phyloP scores from a whole-genome alignment of 1,140 invertebrate species.

The Drosophila lini region DNA sequence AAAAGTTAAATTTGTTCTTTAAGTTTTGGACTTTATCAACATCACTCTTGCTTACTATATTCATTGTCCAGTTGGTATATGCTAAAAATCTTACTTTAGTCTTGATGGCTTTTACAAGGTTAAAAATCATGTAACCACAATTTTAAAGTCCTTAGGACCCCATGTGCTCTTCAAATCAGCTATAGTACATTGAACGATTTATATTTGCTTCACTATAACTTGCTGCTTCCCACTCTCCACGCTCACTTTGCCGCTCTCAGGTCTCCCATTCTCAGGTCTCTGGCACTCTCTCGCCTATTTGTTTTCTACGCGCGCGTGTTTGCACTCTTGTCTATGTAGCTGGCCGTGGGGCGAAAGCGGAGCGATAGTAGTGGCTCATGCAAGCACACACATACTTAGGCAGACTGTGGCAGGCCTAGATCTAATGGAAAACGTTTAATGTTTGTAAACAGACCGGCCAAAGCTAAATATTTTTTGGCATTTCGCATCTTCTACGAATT shows the following conservation, averaged over 20 bases:
- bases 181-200: not conserved
- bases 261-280: conserved; percentile 7
- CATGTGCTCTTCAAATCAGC: not conserved
- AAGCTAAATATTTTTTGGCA: conserved; percentile 42
- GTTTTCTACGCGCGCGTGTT: conserved; percentile 78
- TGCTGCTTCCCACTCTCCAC: conserved; percentile 19
- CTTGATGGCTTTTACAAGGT: too few relatives aligned
- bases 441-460: conserved; percentile 68
- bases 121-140: too few relatives aligned
- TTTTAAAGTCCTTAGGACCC: too few relatives aligned
- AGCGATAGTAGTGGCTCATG: conserved; percentile 36
- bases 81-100: too few relatives aligned
- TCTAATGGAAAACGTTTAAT: conserved; percentile 55
- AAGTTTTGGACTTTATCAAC: too few relatives aligned
- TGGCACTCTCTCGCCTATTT: conserved; percentile 49
- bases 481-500: conserved; percentile 47
- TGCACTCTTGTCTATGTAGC: conserved; percentile 39
- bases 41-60: too few relatives aligned
- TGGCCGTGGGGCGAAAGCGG: conserved; percentile 61
- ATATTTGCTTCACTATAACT: conserved; percentile 1
- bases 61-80: too few relatives aligned
- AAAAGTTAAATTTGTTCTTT: not conserved
- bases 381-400: conserved; percentile 13
- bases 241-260: conserved; percentile 5
- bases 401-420: conserved; percentile 24